A percentile compares a stretch with the other conserved stretches of the same genome.
Evolutionary conservation across 2,797 vertebrate species (phyloP).

Genomic region (Microctenopoma lineatum): DNA sequence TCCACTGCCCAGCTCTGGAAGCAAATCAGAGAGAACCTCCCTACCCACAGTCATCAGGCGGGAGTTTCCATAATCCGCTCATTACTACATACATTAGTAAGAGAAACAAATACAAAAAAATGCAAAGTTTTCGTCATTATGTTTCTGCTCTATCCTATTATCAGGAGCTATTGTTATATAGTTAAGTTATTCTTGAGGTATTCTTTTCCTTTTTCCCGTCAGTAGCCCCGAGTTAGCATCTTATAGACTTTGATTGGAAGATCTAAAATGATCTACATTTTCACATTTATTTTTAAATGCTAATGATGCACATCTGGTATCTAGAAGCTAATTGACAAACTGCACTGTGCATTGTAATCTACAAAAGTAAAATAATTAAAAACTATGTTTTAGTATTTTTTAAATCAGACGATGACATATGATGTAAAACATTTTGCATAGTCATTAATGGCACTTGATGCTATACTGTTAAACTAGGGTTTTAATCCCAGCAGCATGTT

Average conservation of each 20-base stretch:
- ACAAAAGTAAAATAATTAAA: not conserved
- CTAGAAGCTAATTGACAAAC: not conserved
- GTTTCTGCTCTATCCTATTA: not conserved
- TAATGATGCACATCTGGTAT: constrained; percentile 5
- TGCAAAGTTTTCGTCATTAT: constrained; percentile 9
- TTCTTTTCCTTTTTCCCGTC: constrained; percentile 8
- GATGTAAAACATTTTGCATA: not conserved
- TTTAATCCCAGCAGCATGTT: not conserved
- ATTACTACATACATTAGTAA: constrained; percentile 18
- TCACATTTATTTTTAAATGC: constrained; percentile 9
- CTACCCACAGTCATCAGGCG: constrained; percentile 49
- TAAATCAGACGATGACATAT: not conserved
- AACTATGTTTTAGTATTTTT: not conserved
- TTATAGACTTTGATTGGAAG: not conserved
- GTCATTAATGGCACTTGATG: not conserved
- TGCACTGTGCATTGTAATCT: not conserved
- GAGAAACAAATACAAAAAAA: constrained; percentile 44
- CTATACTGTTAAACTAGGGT: not conserved
- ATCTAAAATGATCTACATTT: not conserved
- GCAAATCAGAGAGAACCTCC: constrained; percentile 65
- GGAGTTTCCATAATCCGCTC: constrained; percentile 53
- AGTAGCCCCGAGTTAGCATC: not conserved
- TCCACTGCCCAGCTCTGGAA: constrained; percentile 64
- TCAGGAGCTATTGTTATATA: not conserved
- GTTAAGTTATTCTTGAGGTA: not conserved